Conservation (phyloP, 2,797 vertebrate genomes). For the Silurus aristotelis region DNA sequence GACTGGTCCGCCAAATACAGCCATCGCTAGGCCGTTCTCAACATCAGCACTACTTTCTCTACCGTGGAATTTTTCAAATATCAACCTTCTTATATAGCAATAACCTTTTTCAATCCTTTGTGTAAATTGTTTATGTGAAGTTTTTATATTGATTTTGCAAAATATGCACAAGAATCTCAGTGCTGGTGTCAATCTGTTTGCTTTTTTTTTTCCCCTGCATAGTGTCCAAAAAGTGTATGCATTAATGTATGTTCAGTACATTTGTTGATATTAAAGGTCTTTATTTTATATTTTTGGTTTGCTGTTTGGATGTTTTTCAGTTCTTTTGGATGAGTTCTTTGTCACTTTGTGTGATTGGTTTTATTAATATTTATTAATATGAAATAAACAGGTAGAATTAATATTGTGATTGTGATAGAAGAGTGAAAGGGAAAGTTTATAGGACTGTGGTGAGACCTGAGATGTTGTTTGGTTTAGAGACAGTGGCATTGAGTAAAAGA, state of each 20-base stretch:
- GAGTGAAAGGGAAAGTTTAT: too few relatives aligned
- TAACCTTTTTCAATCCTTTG: slow-evolving; percentile 64
- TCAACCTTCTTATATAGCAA: slow-evolving; percentile 72
- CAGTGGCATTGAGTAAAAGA: too few relatives aligned
- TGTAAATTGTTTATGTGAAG: slow-evolving; percentile 67
- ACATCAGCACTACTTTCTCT: slow-evolving; percentile 40
- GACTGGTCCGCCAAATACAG: slow-evolving; percentile 97
- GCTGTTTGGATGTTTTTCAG: background rate
- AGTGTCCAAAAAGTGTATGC: background rate
- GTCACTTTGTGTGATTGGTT: background rate
- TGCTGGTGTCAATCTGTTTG: background rate
- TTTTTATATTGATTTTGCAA: slow-evolving; percentile 57
- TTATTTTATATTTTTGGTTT: background rate
- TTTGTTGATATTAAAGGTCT: slow-evolving; percentile 6
- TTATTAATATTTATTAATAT: too few relatives aligned
- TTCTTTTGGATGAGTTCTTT: background rate
- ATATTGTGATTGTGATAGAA: too few relatives aligned
- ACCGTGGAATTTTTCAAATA: slow-evolving; percentile 66
- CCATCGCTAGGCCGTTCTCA: slow-evolving; percentile 74
- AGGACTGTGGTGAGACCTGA: too few relatives aligned
- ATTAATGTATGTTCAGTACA: background rate
- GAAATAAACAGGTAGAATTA: too few relatives aligned
- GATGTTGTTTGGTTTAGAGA: too few relatives aligned
- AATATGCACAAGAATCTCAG: slow-evolving; percentile 59
- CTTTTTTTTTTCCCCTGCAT: background rate